phyloP scores from a whole-genome alignment of 2,888 invertebrate species.

The Liodrosophila aerea region DNA sequence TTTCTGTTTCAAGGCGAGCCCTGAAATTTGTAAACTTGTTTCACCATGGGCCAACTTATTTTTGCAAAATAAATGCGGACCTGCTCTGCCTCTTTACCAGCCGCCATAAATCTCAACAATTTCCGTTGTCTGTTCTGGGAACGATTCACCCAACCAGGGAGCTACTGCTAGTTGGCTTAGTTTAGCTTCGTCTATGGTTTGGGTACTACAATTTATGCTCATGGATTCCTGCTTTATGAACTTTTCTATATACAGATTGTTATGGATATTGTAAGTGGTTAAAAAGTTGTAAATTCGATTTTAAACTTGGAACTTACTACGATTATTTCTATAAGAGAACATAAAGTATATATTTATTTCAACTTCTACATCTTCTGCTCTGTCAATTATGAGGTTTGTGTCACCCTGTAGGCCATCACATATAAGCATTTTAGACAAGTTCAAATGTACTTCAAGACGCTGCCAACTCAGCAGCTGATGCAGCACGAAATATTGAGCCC shows the following conservation, averaged over 20 bases:
- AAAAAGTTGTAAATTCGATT: too few relatives aligned
- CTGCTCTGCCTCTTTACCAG: slow-evolving; percentile 49
- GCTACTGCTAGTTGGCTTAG: slow-evolving; percentile 10
- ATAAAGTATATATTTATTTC: not conserved
- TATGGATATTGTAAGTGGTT: slow-evolving; percentile 35
- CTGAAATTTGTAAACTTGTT: slow-evolving; percentile 45
- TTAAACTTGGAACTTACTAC: too few relatives aligned
- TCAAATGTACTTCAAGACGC: slow-evolving; percentile 37
- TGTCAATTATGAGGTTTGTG: slow-evolving; percentile 13
- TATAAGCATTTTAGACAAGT: slow-evolving; percentile 42
- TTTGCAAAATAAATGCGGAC: slow-evolving; percentile 67
- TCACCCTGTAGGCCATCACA: slow-evolving; percentile 28
- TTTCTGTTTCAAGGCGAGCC: slow-evolving; percentile 10
- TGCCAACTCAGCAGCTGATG: slow-evolving; percentile 53
- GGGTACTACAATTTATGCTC: slow-evolving; percentile 63
- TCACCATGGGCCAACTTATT: slow-evolving; percentile 48
- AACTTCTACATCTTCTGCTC: not conserved
- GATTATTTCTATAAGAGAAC: too few relatives aligned
- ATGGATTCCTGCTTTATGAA: slow-evolving; percentile 37
- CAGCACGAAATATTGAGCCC: slow-evolving; percentile 37
- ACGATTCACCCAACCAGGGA: slow-evolving; percentile 11
- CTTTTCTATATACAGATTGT: slow-evolving; percentile 40
- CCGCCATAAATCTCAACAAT: slow-evolving; percentile 70
- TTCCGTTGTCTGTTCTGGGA: slow-evolving; percentile 56
- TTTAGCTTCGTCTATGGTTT: slow-evolving; percentile 54